Percentiles rank a stretch among this genome's conserved stretches.
Evolutionary conservation across 2,113 vertebrate species (phyloP).

Genomic region (Ptilonorhynchus violaceus): DNA sequence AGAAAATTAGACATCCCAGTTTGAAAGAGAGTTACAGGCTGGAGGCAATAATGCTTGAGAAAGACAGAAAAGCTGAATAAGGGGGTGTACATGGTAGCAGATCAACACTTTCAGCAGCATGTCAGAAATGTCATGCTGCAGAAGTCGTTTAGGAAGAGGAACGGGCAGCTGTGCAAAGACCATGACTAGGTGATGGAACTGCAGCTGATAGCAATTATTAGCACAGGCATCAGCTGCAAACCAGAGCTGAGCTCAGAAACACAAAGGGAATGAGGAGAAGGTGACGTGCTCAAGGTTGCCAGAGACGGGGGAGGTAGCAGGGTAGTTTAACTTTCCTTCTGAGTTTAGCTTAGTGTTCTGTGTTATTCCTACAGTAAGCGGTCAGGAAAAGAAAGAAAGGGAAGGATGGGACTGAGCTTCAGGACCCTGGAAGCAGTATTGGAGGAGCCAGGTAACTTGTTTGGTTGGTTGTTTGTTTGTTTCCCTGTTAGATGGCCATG

Average conservation of each 20-base stretch:
- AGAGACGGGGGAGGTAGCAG: fast-evolving
- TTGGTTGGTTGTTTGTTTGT: not conserved
- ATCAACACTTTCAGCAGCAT: not conserved
- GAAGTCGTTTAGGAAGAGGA: not conserved
- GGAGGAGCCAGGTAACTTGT: not conserved
- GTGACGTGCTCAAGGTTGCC: fast-evolving
- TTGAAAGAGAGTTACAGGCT: not conserved
- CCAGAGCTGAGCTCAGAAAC: not conserved
- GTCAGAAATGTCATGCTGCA: not conserved
- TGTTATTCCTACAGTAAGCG: fast-evolving
- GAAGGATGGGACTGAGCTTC: not conserved
- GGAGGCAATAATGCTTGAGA: not conserved
- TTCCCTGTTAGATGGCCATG: not conserved
- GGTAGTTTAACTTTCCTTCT: fast-evolving
- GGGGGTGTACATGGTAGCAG: not conserved
- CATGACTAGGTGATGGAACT: not conserved
- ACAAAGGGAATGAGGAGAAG: not conserved
- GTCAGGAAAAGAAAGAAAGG: not conserved
- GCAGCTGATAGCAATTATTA: not conserved
- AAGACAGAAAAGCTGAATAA: not conserved
- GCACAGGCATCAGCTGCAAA: not conserved
- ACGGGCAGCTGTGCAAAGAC: not conserved
- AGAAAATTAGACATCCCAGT: not conserved
- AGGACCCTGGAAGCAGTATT: not conserved
- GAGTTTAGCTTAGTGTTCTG: not conserved